Evolutionary conservation across 2,113 vertebrate genomes (phyloP).

Genomic region (Gadus chalcogrammus): DNA sequence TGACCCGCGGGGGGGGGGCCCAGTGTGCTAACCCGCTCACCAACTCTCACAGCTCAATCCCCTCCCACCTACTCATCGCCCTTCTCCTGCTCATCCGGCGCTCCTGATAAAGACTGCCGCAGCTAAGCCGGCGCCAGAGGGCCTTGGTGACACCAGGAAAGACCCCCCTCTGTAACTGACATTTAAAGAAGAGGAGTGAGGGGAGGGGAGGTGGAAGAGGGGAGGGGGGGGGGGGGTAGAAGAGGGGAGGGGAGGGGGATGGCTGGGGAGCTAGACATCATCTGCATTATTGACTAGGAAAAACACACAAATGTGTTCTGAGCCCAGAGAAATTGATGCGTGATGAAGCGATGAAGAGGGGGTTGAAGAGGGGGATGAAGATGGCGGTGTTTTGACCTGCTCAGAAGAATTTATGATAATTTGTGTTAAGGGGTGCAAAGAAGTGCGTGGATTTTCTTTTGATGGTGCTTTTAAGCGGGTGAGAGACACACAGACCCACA

Average conservation of each 20-base stretch:
- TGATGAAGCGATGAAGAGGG: constrained; percentile 5
- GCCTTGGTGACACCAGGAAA: constrained; percentile 41
- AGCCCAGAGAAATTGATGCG: constrained; percentile 19
- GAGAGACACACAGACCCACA: neutral
- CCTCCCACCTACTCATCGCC: neutral
- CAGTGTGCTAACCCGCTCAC: constrained; percentile 20
- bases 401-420: constrained; percentile 27
- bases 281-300: constrained; percentile 35
- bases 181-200: constrained; percentile 33
- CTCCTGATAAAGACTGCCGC: constrained; percentile 32
- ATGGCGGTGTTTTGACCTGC: neutral
- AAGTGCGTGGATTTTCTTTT: neutral
- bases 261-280: neutral
- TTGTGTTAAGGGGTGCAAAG: constrained; percentile 4
- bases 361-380: neutral
- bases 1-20: constrained; percentile 22
- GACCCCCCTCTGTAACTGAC: constrained; percentile 25
- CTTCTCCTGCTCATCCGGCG: constrained; percentile 5
- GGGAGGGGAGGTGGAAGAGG: neutral
- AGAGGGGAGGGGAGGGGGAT: too few species aligned
- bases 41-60: constrained; percentile 8
- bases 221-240: neutral
- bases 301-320: constrained; percentile 23
- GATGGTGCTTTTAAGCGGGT: too few species aligned
- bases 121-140: constrained; percentile 30